Base-by-base conservation (phyloP, 1,140 invertebrate species). In the Dreissena rostriformis region DNA sequence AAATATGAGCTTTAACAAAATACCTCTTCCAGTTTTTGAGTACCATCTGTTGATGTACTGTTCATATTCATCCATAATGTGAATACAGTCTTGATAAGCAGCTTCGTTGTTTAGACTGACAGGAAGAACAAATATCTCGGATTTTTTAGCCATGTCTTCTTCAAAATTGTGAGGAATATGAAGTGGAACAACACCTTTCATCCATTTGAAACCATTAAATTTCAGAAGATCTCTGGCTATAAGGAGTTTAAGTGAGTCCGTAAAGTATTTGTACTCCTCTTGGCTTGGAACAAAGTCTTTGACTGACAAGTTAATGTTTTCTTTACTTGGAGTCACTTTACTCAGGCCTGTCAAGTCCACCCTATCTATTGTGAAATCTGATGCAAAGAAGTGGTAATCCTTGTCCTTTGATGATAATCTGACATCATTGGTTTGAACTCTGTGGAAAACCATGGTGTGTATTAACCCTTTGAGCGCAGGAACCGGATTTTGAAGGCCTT, bases 301-400 rank as follows among this genome's bases (percentile, higher is more conserved):
- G 26, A 28, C 29, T 63, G 61, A 63, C 24, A 63, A n/a, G 17
- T 68, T 19, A 22, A 68, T 28, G 17, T n/a, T 28, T 19, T 68
- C 67, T 22, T 22, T 28, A 39, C 26, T 39, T 22, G 67, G 67
- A 28, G 29, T 39, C 17, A 39, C 29, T 28, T 26, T 39, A 39
- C 29, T 68, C 26, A 68, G 26, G 8, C 26, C 19, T n/a, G 19
- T 26, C 26, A 68, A 68, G 67, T 68, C 24, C 22, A 61, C 53
- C 28, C 79, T 29, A 39, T 71, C 39, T 17, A 61, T 19, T 24
- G 29, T 81, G 12, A 29, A 72, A n/a, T 81, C 79, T 29, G 67
- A 61, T 14, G 68, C 79, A 63, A 81, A 81, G 22, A 81, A 81
- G 39, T 81, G 79, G 24, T 72, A 72, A 26, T 81, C 68, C 11